phyloP scores from a whole-genome alignment of 2,888 invertebrate genomes.

The Harpalus rufipes region DNA sequence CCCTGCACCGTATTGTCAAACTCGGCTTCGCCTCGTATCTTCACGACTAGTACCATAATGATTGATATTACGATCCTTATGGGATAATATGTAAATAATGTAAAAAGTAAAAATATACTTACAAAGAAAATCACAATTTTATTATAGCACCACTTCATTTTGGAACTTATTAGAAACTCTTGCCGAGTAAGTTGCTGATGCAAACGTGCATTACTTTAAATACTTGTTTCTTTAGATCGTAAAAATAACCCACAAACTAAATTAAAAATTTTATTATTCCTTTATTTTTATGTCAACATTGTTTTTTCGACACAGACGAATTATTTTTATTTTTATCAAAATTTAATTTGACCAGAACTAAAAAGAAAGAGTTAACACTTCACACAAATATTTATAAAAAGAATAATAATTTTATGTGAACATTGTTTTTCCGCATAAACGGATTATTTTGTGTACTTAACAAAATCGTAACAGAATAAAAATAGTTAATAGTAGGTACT shows the following conservation, averaged over 20 bases:
- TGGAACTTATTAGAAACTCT: neutral
- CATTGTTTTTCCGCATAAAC: slow-evolving; percentile 1
- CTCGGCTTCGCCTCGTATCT: too few species aligned
- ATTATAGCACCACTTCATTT: neutral
- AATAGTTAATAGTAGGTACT: neutral
- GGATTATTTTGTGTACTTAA: neutral
- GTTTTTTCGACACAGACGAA: neutral
- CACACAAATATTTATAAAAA: too few species aligned
- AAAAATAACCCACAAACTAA: neutral
- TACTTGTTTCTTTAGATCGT: neutral
- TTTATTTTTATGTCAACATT: slow-evolving; percentile 11
- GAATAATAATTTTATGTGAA: neutral
- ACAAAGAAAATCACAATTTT: slow-evolving; percentile 5
- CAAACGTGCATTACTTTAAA: neutral
- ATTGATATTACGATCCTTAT: too few species aligned
- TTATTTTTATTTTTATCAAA: slow-evolving; percentile 2
- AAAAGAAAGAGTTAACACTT: too few species aligned
- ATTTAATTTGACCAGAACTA: too few species aligned
- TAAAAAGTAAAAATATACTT: neutral
- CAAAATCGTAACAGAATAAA: neutral
- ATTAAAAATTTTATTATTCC: neutral
- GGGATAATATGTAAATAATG: neutral
- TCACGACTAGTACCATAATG: too few species aligned
- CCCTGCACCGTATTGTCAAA: too few species aligned
- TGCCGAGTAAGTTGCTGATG: neutral